Evolutionary conservation across 1,140 invertebrate species (phyloP), one percentile per base, ranked within the genome.

Genomic region (Parapsyche elsis): DNA sequence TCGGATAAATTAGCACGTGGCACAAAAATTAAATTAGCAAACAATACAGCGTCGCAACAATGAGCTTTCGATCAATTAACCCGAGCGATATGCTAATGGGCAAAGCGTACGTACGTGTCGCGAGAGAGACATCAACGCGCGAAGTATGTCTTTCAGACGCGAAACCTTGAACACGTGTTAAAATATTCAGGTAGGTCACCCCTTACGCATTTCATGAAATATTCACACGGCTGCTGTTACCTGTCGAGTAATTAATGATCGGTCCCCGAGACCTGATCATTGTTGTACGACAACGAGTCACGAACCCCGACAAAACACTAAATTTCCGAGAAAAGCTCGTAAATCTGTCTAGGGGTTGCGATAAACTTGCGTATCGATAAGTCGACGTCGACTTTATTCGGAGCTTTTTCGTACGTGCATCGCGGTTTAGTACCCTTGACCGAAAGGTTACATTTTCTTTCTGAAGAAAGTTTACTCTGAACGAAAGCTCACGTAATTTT

Each of bases 221-320:
- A 67, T 67, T 67, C 64, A 24, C 24, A 12, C 64, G 64, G 49
- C 49, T 53, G 49, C 12, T 16, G 64, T 67, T 23, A 23, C 64
- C 24, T 67, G 19, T 21, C 19, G 9, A 21, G 21, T 67, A 67
- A 67, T 67, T 24, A 67, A 67, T 67, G 64, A 23, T 12, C 64
- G 23, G 64, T 67, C 23, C 2, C 24, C 64, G 64, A 26, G 12
- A n/a, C 64, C 64, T 23, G 64, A 67, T 67, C 64, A 67, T 67
- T 67, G 64, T 67, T 67, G 64, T 67, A 67, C 64, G 64, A 67
- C 64, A 67, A 12, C 64, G 24, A 67, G 64, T 67, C 64, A 67
- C 64, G 64, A 67, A 67, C 64, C 64, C 24, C 23, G 64, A 67
- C 64, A 30, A 67, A 67, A 67, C 64, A 67, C 64, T 67, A 67